Percentiles rank a stretch among this genome's conserved stretches.
Evolutionary conservation across 2,113 vertebrate genomes (phyloP).

Genomic region (Hipposideros armiger): DNA sequence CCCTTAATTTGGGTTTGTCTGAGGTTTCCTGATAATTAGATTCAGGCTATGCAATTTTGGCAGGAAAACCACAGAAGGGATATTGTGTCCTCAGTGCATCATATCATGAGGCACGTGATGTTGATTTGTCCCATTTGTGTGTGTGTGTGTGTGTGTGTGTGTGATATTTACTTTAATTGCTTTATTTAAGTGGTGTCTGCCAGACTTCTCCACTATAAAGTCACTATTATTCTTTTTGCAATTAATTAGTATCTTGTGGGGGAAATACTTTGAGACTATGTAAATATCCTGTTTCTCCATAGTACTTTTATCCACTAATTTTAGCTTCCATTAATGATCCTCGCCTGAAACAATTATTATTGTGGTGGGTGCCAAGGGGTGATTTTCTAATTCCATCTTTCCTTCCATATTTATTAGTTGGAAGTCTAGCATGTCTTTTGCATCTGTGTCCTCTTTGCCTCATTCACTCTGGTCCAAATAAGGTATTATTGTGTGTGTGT

Average conservation of each 20-base stretch:
- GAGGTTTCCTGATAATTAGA: conserved; percentile 72
- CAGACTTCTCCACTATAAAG: conserved; percentile 55
- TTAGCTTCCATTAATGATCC: conserved; percentile 42
- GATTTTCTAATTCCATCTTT: conserved; percentile 49
- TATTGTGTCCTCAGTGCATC: conserved; percentile 3
- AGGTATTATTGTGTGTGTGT: conserved; percentile 34
- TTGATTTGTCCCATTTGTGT: conserved; percentile 2
- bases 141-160: neutral
- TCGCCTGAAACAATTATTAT: conserved; percentile 65
- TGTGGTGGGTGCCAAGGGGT: conserved; percentile 30
- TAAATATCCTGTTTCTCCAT: conserved; percentile 51
- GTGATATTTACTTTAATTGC: conserved; percentile 71
- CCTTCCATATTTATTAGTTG: conserved; percentile 46
- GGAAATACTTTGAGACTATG: conserved; percentile 48
- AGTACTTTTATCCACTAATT: conserved; percentile 42
- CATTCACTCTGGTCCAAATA: conserved; percentile 40
- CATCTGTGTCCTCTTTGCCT: conserved; percentile 50
- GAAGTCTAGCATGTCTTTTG: conserved; percentile 54
- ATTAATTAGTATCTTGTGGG: conserved; percentile 60
- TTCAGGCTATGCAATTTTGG: conserved; percentile 61
- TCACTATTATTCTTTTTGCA: conserved; percentile 64
- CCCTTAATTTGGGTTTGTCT: conserved; percentile 67
- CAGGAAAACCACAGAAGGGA: conserved; percentile 31
- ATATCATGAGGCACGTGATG: conserved; percentile 60
- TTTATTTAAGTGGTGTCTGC: conserved; percentile 38